Percentiles rank a stretch among this genome's conserved stretches.
phyloP scores from a whole-genome alignment of 2,888 invertebrate genomes.

The Kuschelorhynchus macadamiae region DNA sequence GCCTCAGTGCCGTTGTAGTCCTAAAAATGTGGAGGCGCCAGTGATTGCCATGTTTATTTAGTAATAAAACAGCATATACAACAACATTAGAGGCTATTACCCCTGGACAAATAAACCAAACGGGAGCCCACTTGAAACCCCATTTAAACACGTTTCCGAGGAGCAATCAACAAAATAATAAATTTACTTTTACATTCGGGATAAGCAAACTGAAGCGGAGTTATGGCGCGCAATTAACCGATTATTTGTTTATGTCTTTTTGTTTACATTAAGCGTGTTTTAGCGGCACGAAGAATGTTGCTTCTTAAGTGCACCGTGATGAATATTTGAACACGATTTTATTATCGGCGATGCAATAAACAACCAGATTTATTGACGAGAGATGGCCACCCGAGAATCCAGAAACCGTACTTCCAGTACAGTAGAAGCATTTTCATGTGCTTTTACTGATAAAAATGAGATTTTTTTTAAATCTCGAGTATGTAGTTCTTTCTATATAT shows the following conservation, averaged over 20 bases:
- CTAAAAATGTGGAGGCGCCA: neutral
- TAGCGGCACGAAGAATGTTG: neutral
- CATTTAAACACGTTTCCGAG: slow-evolving; percentile 36
- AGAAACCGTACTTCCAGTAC: too few species aligned
- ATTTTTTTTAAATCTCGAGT: too few species aligned
- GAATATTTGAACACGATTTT: neutral
- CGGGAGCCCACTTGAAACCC: slow-evolving; percentile 29
- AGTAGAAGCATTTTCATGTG: too few species aligned
- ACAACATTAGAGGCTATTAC: slow-evolving; percentile 24
- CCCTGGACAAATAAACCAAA: slow-evolving; percentile 13
- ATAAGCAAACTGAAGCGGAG: slow-evolving; percentile 19
- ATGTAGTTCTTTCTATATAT: too few species aligned
- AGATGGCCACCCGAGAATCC: too few species aligned
- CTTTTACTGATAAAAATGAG: too few species aligned
- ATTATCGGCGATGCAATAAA: too few species aligned
- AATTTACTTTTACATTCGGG: slow-evolving; percentile 25
- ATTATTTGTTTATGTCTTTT: slow-evolving; percentile 28
- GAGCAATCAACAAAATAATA: slow-evolving; percentile 40
- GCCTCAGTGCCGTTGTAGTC: too few species aligned
- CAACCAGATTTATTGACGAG: too few species aligned
- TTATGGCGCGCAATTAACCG: slow-evolving; percentile 23
- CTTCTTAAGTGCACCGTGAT: neutral
- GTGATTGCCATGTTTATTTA: slow-evolving; percentile 1
- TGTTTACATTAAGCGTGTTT: slow-evolving; percentile 18
- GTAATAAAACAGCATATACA: slow-evolving; percentile 21